A percentile compares a stretch with the other conserved stretches of the same genome.
Conservation (phyloP, 2,888 invertebrate species). For the Ormyrus nitidulus region DNA sequence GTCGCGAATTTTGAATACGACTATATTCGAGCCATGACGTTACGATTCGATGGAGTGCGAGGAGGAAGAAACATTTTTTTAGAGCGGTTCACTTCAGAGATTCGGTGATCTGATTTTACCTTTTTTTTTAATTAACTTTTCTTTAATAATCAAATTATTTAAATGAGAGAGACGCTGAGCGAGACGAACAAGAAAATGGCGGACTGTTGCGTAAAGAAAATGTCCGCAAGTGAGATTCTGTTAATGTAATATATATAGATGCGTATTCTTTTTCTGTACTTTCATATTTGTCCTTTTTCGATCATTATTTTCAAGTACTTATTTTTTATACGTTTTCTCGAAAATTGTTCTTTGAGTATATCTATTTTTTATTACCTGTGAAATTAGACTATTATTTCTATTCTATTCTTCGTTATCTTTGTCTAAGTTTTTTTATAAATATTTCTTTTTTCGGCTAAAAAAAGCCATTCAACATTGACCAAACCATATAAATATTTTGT, state of each 20-base stretch:
- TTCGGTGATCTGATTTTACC: slow-evolving; percentile 37
- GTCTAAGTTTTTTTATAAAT: slow-evolving; percentile 55
- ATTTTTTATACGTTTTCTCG: slow-evolving; percentile 33
- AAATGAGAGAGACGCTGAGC: slow-evolving; percentile 53
- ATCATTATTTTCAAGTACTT: slow-evolving; percentile 35
- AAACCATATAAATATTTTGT: slow-evolving; percentile 58
- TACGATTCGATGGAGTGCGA: slow-evolving; percentile 8
- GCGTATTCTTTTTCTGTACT: slow-evolving; percentile 57
- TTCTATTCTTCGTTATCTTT: slow-evolving; percentile 14
- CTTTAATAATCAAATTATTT: slow-evolving; percentile 55
- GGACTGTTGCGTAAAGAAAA: slow-evolving; percentile 51
- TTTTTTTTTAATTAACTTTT: slow-evolving; percentile 19
- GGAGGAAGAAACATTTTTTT: slow-evolving; percentile 25
- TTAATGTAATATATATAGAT: slow-evolving; percentile 67
- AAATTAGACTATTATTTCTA: slow-evolving; percentile 28
- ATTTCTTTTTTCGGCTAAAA: slow-evolving; percentile 19
- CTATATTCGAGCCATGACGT: neutral
- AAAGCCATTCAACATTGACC: slow-evolving; percentile 59
- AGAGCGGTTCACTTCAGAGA: slow-evolving; percentile 33
- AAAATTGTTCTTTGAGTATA: slow-evolving; percentile 57
- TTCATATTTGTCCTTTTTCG: slow-evolving; percentile 47
- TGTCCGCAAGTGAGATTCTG: slow-evolving; percentile 65
- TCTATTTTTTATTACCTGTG: slow-evolving; percentile 56
- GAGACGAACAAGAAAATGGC: slow-evolving; percentile 57
- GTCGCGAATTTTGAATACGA: slow-evolving; percentile 14